Percentiles rank a stretch among this genome's conserved stretches.
Evolutionary conservation across 1,140 invertebrate genomes (phyloP).

Genomic region (fruit fly (Drosophila melanogaster)): Release_6_plus_ISO1_MT NT_037436.4:20851501-20852000

Average conservation of each 20-base stretch:
- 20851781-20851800: not conserved
- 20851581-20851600: not conserved
- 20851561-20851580: not conserved
- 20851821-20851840: constrained; percentile 26
- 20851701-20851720: too few relatives aligned
- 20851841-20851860: constrained; percentile 7
- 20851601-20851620: not conserved
- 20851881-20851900: constrained; percentile 28
- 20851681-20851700: too few relatives aligned
- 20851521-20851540: constrained; percentile 23
- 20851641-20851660: too few relatives aligned
- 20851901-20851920: constrained; percentile 10
- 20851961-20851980: constrained; percentile 62
- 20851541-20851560: constrained; percentile 7
- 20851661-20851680: too few relatives aligned
- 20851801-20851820: constrained; percentile 35
- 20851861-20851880: constrained; percentile 27
- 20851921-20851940: constrained; percentile 47
- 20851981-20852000: constrained; percentile 37
- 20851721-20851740: not conserved
- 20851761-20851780: not conserved
- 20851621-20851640: too few relatives aligned
- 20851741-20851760: constrained; percentile 12
- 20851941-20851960: constrained; percentile 45
- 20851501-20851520: constrained; percentile 27